These are phyloP conservation scores for Perizoma flavofasciatum DNA, from an alignment of 2,888 invertebrate species.

Conservation along the genomic window DNA sequence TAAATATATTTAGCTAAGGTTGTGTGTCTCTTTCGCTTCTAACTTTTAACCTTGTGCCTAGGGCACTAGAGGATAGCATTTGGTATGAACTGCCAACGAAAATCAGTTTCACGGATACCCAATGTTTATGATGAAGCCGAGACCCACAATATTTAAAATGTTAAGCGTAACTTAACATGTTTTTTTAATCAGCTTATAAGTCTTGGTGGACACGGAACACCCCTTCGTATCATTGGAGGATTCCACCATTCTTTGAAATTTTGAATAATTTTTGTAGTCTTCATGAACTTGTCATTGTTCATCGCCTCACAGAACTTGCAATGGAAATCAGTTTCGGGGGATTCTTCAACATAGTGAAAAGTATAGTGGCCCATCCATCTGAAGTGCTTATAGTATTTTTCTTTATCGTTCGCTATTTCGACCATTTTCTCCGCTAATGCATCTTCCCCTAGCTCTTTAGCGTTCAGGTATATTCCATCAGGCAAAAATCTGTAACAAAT, in stretches of 20 bases:
- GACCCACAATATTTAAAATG: no score
- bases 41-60: no score
- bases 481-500: no score
- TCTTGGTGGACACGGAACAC: no score
- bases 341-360: constrained; percentile 37
- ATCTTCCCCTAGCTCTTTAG: constrained; percentile 31
- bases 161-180: no score
- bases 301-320: constrained; percentile 46
- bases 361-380: constrained; percentile 49
- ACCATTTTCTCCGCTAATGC: constrained; percentile 41
- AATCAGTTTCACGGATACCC: no score
- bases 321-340: constrained; percentile 41
- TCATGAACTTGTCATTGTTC: constrained; percentile 34
- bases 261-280: constrained; percentile 21
- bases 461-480: constrained; percentile 40
- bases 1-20: no score
- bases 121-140: no score
- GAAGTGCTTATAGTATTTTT: constrained; percentile 43
- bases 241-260: constrained; percentile 43
- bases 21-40: no score
- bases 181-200: neutral
- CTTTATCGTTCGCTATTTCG: constrained; percentile 38
- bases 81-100: no score
- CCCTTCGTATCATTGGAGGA: constrained; percentile 18
- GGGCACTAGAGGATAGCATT: no score